Conservation (phyloP, 64 coral and sea anemone genomes). For the Montipora capricornis region DNA sequence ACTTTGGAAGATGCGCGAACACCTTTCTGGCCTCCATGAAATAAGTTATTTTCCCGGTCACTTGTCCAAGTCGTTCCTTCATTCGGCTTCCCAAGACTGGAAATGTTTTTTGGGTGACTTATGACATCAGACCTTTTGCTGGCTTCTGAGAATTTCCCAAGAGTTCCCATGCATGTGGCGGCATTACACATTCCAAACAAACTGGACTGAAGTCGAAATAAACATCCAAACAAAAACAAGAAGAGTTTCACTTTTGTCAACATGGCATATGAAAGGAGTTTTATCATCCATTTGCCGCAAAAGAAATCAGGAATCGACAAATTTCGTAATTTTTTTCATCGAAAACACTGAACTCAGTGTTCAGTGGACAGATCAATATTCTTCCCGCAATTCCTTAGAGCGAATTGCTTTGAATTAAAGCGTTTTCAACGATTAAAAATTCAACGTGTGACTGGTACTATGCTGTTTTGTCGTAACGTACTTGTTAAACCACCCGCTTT, state of each 20-base stretch:
- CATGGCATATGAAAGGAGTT: background rate
- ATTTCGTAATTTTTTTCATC: background rate
- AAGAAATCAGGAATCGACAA: background rate
- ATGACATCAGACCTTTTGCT: background rate
- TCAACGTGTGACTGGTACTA: too few relatives aligned
- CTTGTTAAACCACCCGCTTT: too few relatives aligned
- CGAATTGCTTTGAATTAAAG: background rate
- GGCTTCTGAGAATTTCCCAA: background rate
- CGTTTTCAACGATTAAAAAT: background rate
- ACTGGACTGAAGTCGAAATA: background rate
- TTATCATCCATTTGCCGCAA: background rate
- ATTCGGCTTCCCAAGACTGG: background rate
- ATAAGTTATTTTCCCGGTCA: background rate
- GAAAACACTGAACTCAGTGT: background rate
- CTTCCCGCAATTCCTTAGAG: background rate
- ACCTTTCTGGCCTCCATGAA: background rate
- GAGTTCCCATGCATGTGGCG: background rate
- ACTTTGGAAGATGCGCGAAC: background rate
- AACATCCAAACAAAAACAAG: conserved; percentile 54
- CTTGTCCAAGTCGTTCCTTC: background rate
- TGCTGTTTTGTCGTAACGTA: too few relatives aligned
- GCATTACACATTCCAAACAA: background rate
- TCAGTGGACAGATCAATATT: background rate
- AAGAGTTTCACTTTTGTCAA: background rate
- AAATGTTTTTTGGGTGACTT: background rate